A percentile compares a stretch with the other conserved stretches of the same genome.
Evolutionary conservation across 2,797 vertebrate genomes (phyloP).

Genomic region (Dipus sagitta): DNA sequence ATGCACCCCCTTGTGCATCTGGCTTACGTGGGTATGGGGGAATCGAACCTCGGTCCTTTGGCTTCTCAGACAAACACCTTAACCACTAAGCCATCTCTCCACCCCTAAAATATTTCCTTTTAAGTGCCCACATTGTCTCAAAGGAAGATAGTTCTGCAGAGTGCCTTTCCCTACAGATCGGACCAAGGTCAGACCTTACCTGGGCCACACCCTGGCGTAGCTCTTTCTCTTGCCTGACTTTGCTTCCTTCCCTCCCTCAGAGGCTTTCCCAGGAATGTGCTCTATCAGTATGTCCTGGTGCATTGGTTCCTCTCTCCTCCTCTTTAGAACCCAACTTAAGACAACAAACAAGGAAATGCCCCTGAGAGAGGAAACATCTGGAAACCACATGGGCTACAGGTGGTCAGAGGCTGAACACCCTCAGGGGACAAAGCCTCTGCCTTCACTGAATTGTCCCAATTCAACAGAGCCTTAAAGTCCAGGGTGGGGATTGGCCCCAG

Average conservation of each 20-base stretch:
- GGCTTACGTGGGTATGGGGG: no score
- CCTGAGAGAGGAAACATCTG: rapidly evolving
- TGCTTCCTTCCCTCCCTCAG: neutral
- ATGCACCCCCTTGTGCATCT: no score
- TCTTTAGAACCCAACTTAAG: neutral
- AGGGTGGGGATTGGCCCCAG: neutral
- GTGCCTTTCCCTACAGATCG: neutral
- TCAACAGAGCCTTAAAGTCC: neutral
- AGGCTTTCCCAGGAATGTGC: neutral
- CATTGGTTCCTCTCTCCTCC: neutral
- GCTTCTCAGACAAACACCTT: no score
- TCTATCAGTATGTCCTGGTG: neutral
- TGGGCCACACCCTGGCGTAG: no score
- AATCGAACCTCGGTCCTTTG: no score
- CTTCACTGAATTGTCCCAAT: neutral
- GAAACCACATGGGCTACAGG: neutral
- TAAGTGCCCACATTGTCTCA: neutral
- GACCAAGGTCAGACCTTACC: neutral
- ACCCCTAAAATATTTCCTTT: no score
- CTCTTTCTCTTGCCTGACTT: neutral
- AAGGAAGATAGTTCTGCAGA: neutral
- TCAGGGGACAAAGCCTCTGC: neutral
- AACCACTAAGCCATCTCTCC: no score
- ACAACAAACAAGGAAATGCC: neutral
- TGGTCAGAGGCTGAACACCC: neutral